A percentile compares a stretch with the other conserved stretches of the same genome.
Conservation (phyloP, 2,113 vertebrate genomes). For the Cephalopterus ornatus region DNA sequence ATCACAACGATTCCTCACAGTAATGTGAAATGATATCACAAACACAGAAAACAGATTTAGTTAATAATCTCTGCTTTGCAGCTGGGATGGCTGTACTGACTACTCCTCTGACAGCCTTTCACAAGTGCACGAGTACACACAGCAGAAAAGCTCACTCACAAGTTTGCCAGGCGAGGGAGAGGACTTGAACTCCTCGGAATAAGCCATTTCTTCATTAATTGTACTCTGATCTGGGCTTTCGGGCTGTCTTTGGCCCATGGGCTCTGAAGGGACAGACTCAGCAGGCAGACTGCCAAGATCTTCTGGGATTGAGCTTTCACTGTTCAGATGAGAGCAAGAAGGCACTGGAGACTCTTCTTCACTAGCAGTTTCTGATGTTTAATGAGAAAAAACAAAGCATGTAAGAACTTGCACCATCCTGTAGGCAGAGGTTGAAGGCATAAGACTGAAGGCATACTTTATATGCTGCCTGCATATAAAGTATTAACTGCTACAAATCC, state of each 20-base stretch:
- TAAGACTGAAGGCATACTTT: neutral
- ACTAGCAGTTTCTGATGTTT: slow-evolving; percentile 73
- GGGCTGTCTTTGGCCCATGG: slow-evolving; percentile 27
- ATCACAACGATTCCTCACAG: neutral
- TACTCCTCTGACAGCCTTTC: neutral
- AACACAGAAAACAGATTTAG: neutral
- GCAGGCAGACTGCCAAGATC: slow-evolving; percentile 69
- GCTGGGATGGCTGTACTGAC: neutral
- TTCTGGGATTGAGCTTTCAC: slow-evolving; percentile 76
- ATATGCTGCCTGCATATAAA: neutral
- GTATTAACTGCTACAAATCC: neutral
- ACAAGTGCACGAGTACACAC: neutral
- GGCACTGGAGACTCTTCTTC: slow-evolving; percentile 75
- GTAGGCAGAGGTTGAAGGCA: neutral
- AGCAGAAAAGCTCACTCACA: slow-evolving; percentile 69
- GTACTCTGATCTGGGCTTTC: slow-evolving; percentile 66
- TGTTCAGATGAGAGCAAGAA: slow-evolving; percentile 77
- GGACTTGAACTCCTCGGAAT: slow-evolving; percentile 81
- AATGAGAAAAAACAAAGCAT: neutral
- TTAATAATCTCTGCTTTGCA: neutral
- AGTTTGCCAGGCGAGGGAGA: slow-evolving; percentile 68
- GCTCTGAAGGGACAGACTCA: slow-evolving; percentile 61
- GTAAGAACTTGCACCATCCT: neutral
- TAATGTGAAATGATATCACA: neutral
- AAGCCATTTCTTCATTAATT: slow-evolving; percentile 70